phyloP scores from a whole-genome alignment of 92 coral and sea anemone genomes.

The Meandrina meandrites region DNA sequence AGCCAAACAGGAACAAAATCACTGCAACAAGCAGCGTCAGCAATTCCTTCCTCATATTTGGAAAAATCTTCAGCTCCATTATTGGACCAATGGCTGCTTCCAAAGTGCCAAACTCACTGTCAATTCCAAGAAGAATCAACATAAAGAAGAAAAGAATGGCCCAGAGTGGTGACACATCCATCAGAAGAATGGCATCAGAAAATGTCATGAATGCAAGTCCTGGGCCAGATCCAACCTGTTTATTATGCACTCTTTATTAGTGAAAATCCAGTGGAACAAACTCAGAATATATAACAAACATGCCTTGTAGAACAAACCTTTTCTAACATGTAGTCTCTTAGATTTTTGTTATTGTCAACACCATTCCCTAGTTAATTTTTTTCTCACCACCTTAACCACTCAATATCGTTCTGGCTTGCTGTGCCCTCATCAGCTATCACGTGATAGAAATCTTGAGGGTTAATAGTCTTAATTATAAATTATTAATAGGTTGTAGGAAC shows the following conservation, averaged over 20 bases:
- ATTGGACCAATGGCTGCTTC: conserved; percentile 99
- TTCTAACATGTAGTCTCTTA: not conserved
- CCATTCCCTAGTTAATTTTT: too few species aligned
- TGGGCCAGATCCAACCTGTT: conserved; percentile 98
- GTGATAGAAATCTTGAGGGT: too few species aligned
- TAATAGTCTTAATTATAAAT: too few species aligned
- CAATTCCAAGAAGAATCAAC: conserved; percentile 97
- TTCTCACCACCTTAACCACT: too few species aligned
- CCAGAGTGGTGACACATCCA: conserved; percentile 99
- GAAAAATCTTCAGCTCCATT: conserved; percentile 88
- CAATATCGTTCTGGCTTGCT: too few species aligned
- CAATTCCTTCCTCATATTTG: conserved; percentile 88
- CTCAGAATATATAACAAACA: too few species aligned
- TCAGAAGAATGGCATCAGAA: conserved; percentile 91
- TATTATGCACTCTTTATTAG: not conserved
- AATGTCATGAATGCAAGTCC: conserved; percentile 99
- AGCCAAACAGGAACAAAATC: conserved; percentile 81
- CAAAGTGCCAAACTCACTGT: conserved; percentile 98
- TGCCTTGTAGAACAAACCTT: not conserved
- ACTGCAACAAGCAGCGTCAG: conserved; percentile 79
- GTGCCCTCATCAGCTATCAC: too few species aligned
- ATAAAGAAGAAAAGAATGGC: conserved; percentile 93
- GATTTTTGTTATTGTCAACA: too few species aligned
- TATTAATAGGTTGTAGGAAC: too few species aligned
- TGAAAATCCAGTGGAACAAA: not conserved